phyloP scores from a whole-genome alignment of 2,888 invertebrate species.

The Epistrophe eligans region DNA sequence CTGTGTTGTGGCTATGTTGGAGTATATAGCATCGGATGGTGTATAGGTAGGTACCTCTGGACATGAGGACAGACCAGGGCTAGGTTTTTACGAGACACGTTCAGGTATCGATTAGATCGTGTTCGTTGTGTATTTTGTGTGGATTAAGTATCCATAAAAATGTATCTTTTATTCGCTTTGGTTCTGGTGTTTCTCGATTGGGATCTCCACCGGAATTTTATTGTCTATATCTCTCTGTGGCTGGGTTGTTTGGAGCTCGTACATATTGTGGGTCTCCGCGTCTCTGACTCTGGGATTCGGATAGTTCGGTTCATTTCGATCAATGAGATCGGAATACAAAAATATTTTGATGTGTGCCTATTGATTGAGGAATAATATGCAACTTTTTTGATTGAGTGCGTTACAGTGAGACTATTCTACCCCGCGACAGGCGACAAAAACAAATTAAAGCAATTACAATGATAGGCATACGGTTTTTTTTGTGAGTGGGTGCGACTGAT shows the following conservation, averaged over 20 bases:
- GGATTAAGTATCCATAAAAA: constrained; percentile 76
- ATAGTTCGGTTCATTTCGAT: constrained; percentile 45
- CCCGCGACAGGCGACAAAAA: constrained; percentile 74
- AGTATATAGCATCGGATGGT: background rate
- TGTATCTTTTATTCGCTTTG: constrained; percentile 69
- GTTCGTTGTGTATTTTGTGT: constrained; percentile 74
- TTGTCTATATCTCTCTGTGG: constrained; percentile 44
- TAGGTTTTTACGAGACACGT: constrained; percentile 65
- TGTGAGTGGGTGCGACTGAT: constrained; percentile 63
- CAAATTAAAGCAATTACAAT: constrained; percentile 74
- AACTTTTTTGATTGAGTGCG: constrained; percentile 69
- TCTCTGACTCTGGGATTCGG: background rate
- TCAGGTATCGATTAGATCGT: constrained; percentile 76
- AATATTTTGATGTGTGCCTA: constrained; percentile 70
- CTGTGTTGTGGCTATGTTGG: constrained; percentile 20
- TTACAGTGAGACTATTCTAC: constrained; percentile 39
- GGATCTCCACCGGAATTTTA: constrained; percentile 74
- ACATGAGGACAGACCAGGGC: constrained; percentile 36
- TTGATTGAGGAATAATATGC: constrained; percentile 73
- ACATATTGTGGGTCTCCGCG: constrained; percentile 10
- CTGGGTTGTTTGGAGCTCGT: constrained; percentile 33
- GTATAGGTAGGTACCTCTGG: constrained; percentile 12
- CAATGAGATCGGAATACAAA: constrained; percentile 66
- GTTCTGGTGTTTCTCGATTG: constrained; percentile 62
- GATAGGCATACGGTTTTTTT: constrained; percentile 42